A percentile compares a stretch with the other conserved stretches of the same genome.
Evolutionary conservation across 2,113 vertebrate genomes (phyloP).

Genomic region (Rhodinocichla rosea): DNA sequence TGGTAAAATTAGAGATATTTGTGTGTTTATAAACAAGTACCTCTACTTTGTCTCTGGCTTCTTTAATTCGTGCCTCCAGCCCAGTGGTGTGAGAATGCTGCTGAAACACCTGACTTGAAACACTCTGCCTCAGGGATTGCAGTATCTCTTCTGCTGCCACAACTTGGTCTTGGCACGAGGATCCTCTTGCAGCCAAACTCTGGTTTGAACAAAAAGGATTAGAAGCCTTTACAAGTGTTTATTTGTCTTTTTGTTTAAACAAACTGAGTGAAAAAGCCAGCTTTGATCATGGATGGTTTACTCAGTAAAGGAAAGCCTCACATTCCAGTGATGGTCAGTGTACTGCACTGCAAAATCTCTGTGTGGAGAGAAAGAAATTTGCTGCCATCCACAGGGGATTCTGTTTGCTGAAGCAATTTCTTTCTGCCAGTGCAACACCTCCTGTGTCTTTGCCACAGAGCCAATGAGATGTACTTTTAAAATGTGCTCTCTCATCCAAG

Average conservation of each 20-base stretch:
- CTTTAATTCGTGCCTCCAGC: slow-evolving; percentile 79
- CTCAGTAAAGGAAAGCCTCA: neutral
- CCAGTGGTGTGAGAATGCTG: slow-evolving; percentile 69
- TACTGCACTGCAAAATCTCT: neutral
- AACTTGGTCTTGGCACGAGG: slow-evolving; percentile 81
- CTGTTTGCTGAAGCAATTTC: neutral
- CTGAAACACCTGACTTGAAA: slow-evolving; percentile 75
- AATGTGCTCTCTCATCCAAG: neutral
- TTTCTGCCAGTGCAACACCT: neutral
- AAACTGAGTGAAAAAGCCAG: neutral
- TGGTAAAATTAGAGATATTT: neutral
- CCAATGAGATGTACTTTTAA: neutral
- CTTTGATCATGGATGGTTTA: neutral
- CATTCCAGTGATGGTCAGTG: neutral
- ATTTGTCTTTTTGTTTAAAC: neutral
- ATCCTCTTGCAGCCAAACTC: slow-evolving; percentile 80
- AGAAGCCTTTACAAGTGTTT: neutral
- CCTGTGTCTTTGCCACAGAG: neutral
- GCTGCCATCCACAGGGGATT: slow-evolving; percentile 57
- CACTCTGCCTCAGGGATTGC: slow-evolving; percentile 72
- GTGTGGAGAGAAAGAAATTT: slow-evolving; percentile 17
- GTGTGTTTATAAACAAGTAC: slow-evolving; percentile 37
- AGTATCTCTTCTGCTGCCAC: slow-evolving; percentile 82
- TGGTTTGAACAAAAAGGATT: slow-evolving; percentile 54
- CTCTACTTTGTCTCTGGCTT: slow-evolving; percentile 81